Conservation (phyloP, 2,113 vertebrate species). For the Ochotona princeps region DNA sequence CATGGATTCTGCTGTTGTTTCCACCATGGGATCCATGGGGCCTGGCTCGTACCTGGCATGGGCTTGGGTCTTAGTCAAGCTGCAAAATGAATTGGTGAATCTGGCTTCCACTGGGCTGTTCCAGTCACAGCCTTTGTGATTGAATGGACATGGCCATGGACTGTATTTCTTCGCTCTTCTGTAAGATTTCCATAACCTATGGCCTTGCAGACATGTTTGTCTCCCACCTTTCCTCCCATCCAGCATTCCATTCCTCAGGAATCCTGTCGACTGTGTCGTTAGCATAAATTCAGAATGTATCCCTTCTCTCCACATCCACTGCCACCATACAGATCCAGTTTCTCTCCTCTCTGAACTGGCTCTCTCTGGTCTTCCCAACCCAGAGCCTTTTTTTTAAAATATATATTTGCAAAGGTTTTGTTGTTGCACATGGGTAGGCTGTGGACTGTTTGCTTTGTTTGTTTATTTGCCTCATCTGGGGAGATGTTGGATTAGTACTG, state of each 20-base stretch:
- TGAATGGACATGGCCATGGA: neutral
- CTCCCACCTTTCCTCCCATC: neutral
- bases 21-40: rapidly evolving
- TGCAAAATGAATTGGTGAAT: neutral
- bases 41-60: rapidly evolving
- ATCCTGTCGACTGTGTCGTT: neutral
- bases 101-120: neutral
- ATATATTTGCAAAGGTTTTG: neutral
- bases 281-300: neutral
- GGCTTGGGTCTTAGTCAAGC: neutral
- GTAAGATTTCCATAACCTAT: neutral
- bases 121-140: neutral
- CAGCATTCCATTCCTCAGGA: neutral
- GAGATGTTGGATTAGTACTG: neutral
- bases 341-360: neutral
- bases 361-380: neutral
- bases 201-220: neutral
- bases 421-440: neutral
- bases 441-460: neutral
- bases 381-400: neutral
- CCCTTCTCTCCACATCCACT: neutral
- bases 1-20: rapidly evolving
- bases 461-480: neutral
- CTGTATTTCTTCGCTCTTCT: neutral
- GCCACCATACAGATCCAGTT: rapidly evolving